Base-by-base conservation (phyloP, 1,140 invertebrate genomes). In the Andrena cerasifolii region DNA sequence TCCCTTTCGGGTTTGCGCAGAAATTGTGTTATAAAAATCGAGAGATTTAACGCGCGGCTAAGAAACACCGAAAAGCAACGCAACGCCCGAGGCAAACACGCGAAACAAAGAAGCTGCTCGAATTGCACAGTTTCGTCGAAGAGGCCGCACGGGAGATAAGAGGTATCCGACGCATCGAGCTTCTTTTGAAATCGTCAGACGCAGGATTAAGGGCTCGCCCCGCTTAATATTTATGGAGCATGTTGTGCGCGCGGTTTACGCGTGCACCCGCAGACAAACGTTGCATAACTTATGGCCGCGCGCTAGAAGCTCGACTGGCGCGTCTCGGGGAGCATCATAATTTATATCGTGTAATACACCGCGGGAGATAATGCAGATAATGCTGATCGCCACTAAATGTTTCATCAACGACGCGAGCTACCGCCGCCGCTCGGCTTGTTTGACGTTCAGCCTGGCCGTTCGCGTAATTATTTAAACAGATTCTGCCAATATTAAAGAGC, bases 201-300 rank as follows among this genome's bases (percentile, higher is more conserved):
- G 33, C 12, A 10, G 26, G 26, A 59, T 58, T 40, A 40, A n/a
- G 10, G 4, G 2, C 33, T 2, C 31, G 7, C 1, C 16, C 7
- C 10, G 62, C 7, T 65, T 65, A 65, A 65, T 65, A 65, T 73
- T 62, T 51, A 36, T 72, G 68, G 21, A 18, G 10, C 31, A 1
- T 24, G 31, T 49, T 43, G 2, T 3, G 5, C 33, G 33, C 8
- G n/a, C 33, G 51, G n/a, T 66, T 31, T 51, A 28, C n/a, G 53
- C n/a, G n/a, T 49, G 7, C 2, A 61, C 24, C 26, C 7, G 28
- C 12, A 36, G 4, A 33, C 6, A 49, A 61, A 54, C 61, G 61
- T 74, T 74, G 71, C 36, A 31, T 65, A 74, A 61, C 58, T 16
- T 14, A 51, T 40, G 36, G 36, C 10, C 36, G 8, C 49, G 49